Conservation (phyloP, 35 echinoderm and acorn worm genomes). For the Ophiothrix spiculata region DNA sequence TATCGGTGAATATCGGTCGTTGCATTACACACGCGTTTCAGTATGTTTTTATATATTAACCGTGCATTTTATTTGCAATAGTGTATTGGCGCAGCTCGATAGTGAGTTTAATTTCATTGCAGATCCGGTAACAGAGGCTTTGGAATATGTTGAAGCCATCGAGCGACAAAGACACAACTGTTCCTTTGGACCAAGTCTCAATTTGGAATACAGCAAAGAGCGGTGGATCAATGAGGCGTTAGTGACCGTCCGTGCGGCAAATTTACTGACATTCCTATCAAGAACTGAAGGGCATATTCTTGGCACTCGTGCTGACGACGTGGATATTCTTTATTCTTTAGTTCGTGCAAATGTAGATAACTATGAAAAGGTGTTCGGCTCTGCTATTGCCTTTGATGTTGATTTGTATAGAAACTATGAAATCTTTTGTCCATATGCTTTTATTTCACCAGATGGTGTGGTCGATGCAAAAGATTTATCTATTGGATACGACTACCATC, state of each 20-base stretch:
- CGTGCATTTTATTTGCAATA: too few species aligned
- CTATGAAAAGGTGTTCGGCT: conserved; percentile 63
- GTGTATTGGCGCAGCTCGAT: too few species aligned
- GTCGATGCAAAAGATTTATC: conserved; percentile 68
- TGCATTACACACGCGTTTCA: too few species aligned
- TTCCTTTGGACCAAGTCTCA: conserved; percentile 63
- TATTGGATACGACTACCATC: conserved; percentile 72
- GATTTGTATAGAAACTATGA: conserved; percentile 62
- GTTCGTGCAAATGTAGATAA: conserved; percentile 69
- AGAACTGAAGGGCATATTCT: conserved; percentile 42
- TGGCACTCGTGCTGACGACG: conserved; percentile 50
- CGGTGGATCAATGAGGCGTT: conserved; percentile 62
- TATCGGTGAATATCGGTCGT: too few species aligned
- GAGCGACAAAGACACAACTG: conserved; percentile 63
- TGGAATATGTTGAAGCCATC: conserved; percentile 79
- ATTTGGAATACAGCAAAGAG: conserved; percentile 59
- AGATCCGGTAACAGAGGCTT: conserved; percentile 59
- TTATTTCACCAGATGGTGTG: conserved; percentile 39
- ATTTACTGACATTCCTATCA: conserved; percentile 61
- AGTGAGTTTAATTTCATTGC: background rate
- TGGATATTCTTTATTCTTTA: conserved; percentile 70
- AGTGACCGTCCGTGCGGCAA: conserved; percentile 68
- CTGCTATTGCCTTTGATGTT: conserved; percentile 72
- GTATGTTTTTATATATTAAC: too few species aligned
- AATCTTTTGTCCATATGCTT: conserved; percentile 82